These are phyloP conservation scores for Dromius quadrimaculatus DNA, from an alignment of 2,888 invertebrate species.

Conservation along the genomic window DNA sequence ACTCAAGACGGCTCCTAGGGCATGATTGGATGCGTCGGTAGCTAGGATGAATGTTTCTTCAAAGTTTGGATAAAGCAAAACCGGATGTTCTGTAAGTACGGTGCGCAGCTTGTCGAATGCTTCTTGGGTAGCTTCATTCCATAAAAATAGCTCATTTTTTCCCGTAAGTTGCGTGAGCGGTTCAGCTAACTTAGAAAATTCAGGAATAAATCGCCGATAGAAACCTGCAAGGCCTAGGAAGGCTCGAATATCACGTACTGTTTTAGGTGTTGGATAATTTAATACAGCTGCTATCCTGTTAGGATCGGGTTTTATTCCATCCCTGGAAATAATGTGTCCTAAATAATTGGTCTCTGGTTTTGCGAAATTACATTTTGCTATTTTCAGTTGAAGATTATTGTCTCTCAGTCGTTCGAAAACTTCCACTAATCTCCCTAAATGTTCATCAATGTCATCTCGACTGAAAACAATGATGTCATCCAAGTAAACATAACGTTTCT, in stretches of 20 bases:
- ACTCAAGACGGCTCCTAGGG: slow-evolving; percentile 14
- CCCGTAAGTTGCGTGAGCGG: slow-evolving; percentile 44
- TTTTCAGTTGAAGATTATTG: slow-evolving; percentile 51
- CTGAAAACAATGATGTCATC: slow-evolving; percentile 54
- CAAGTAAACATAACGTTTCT: slow-evolving; percentile 51
- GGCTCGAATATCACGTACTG: slow-evolving; percentile 53
- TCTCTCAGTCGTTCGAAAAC: slow-evolving; percentile 27
- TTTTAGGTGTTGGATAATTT: slow-evolving; percentile 54
- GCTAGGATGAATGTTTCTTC: slow-evolving; percentile 29
- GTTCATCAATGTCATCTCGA: slow-evolving; percentile 26
- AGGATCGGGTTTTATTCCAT: slow-evolving; percentile 54
- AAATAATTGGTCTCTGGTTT: slow-evolving; percentile 49
- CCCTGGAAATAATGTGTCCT: slow-evolving; percentile 52
- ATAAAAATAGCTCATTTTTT: slow-evolving; percentile 9
- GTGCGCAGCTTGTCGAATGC: slow-evolving; percentile 10
- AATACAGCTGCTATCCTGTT: slow-evolving; percentile 44
- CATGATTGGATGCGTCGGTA: slow-evolving; percentile 23
- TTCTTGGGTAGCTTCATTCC: slow-evolving; percentile 2
- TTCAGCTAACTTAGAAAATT: slow-evolving; percentile 54
- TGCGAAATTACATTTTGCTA: slow-evolving; percentile 54
- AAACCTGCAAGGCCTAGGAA: slow-evolving; percentile 55
- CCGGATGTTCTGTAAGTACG: not conserved
- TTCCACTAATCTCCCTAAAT: slow-evolving; percentile 7
- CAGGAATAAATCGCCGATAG: slow-evolving; percentile 54
- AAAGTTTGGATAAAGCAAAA: slow-evolving; percentile 29